Percentiles rank a stretch among this genome's conserved stretches.
phyloP scores from a whole-genome alignment of 2,113 vertebrate genomes.

The Podocnemis expansa region DNA sequence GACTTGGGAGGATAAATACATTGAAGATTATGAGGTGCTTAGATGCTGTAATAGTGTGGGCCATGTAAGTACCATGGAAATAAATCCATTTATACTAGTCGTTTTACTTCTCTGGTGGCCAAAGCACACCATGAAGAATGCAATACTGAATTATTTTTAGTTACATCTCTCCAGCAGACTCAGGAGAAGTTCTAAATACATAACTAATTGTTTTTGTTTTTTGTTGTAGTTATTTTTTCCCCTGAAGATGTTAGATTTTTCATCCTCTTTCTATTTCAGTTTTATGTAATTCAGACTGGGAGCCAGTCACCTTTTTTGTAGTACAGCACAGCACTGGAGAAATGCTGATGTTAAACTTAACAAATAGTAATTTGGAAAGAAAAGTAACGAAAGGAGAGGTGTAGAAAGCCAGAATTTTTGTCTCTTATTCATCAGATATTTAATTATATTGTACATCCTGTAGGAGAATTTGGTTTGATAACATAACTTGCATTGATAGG shows the following conservation, averaged over 20 bases:
- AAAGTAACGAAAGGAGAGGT: neutral
- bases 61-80: neutral
- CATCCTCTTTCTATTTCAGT: constrained; percentile 57
- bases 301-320: neutral
- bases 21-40: neutral
- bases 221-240: too few relatives aligned
- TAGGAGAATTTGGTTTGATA: neutral
- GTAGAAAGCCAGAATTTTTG: neutral
- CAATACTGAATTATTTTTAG: constrained; percentile 16
- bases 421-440: neutral
- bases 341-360: neutral
- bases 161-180: constrained; percentile 27
- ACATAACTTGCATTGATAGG: neutral
- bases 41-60: neutral
- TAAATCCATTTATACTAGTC: rapidly evolving
- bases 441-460: neutral
- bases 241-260: constrained; percentile 32
- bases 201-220: constrained; percentile 56
- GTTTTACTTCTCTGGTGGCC: neutral
- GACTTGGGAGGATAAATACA: neutral
- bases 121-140: neutral
- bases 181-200: constrained; percentile 39
- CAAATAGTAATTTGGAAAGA: neutral
- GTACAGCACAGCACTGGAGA: neutral
- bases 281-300: constrained; percentile 18